Evolutionary conservation across 1,140 invertebrate genomes (phyloP).

Genomic region (Elymnias hypermnestra): DNA sequence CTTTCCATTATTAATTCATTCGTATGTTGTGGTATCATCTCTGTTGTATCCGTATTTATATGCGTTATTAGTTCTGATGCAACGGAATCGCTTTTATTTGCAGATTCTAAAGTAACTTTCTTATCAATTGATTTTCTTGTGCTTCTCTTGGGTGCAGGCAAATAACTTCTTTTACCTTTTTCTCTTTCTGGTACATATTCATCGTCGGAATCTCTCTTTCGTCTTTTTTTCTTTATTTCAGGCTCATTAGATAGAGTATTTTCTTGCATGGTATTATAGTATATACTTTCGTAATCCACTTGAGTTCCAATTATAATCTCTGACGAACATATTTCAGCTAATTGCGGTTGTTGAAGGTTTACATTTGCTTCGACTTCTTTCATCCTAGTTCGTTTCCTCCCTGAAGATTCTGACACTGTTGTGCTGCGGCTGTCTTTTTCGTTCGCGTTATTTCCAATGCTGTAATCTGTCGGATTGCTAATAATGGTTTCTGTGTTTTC

Average conservation of each 20-base stretch:
- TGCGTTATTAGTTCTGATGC: background rate
- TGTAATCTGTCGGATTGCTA: background rate
- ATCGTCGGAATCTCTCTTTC: conserved; percentile 15
- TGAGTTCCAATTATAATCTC: conserved; percentile 1
- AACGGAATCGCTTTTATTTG: background rate
- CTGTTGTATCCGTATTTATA: background rate
- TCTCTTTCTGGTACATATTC: conserved; percentile 20
- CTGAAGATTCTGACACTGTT: background rate
- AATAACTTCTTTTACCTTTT: too few relatives aligned
- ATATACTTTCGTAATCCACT: conserved; percentile 2
- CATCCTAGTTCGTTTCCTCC: background rate
- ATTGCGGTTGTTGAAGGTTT: background rate
- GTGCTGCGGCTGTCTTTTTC: background rate
- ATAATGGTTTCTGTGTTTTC: conserved; percentile 10
- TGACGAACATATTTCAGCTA: background rate
- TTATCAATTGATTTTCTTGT: conserved; percentile 7
- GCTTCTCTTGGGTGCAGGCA: background rate
- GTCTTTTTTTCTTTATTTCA: conserved; percentile 11
- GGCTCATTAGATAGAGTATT: background rate
- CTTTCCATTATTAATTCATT: too few relatives aligned
- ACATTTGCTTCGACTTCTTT: background rate
- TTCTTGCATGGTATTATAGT: background rate
- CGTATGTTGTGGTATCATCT: too few relatives aligned
- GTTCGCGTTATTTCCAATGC: background rate
- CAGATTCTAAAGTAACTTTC: background rate